Conservation (phyloP, 2,113 vertebrate genomes). For the Romanogobio albipinnatus region DNA sequence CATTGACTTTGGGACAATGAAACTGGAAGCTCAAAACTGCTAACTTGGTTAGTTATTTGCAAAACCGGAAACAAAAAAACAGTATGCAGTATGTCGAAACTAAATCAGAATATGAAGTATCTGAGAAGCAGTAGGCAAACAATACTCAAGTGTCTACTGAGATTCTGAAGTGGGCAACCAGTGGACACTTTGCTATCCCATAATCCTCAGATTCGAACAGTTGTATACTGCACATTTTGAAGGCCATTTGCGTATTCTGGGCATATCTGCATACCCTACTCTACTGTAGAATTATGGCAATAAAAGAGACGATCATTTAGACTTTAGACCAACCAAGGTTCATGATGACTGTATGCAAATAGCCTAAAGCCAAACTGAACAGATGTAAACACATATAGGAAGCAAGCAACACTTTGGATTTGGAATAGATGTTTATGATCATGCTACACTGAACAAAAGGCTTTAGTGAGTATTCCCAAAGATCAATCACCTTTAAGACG, state of each 20-base stretch:
- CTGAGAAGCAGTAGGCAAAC: not conserved
- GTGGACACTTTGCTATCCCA: too few species aligned
- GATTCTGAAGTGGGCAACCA: not conserved
- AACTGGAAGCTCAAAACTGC: not conserved
- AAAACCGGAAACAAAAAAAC: too few species aligned
- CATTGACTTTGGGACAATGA: not conserved
- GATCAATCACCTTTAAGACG: constrained; percentile 40
- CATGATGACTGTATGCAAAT: not conserved
- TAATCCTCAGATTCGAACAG: too few species aligned
- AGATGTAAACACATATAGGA: not conserved
- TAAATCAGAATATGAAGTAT: not conserved
- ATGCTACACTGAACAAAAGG: constrained; percentile 19
- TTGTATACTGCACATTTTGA: not conserved
- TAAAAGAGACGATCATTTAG: not conserved
- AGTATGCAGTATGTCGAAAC: not conserved
- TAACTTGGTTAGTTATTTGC: too few species aligned
- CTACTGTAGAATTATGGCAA: not conserved
- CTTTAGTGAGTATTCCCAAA: constrained; percentile 30
- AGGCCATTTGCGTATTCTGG: not conserved
- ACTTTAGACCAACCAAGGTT: not conserved
- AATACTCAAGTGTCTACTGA: not conserved
- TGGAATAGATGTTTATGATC: constrained; percentile 3
- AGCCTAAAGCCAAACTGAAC: not conserved
- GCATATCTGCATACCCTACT: not conserved
- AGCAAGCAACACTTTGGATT: not conserved